These are phyloP conservation scores for Acestrorhynchus altus DNA, from an alignment of 2,797 vertebrate species.

Conservation along the genomic window DNA sequence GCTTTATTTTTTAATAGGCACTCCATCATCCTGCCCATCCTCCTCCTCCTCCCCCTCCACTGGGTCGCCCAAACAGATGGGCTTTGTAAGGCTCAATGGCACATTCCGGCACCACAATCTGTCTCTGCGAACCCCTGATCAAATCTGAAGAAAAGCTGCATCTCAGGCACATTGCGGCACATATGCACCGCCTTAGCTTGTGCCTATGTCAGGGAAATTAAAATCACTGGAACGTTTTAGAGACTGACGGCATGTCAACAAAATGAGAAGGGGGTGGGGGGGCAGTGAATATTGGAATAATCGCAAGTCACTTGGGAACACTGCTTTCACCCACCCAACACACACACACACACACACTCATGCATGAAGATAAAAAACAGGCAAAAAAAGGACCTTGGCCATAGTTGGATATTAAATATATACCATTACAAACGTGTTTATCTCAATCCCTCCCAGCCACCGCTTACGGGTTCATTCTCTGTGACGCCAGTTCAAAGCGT, in stretches of 20 bases:
- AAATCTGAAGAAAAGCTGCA: constrained; percentile 65
- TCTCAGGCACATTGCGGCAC: constrained; percentile 59
- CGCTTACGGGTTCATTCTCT: constrained; percentile 68
- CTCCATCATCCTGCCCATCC: constrained; percentile 79
- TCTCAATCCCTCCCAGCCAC: constrained; percentile 72
- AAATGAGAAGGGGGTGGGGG: constrained; percentile 46
- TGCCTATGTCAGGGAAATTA: constrained; percentile 69
- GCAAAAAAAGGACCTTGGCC: constrained; percentile 59
- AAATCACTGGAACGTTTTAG: constrained; percentile 69
- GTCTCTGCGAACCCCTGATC: constrained; percentile 69
- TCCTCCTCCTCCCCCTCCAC: constrained; percentile 50
- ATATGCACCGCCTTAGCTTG: constrained; percentile 65
- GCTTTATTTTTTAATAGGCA: constrained; percentile 81
- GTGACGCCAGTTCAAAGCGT: constrained; percentile 78
- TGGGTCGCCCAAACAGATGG: constrained; percentile 77
- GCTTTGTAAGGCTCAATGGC: constrained; percentile 79
- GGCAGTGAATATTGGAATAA: constrained; percentile 55
- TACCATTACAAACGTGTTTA: constrained; percentile 83
- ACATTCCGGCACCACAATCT: constrained; percentile 80
- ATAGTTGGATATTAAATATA: constrained; percentile 78
- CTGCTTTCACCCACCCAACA: constrained; percentile 46
- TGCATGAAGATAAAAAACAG: constrained; percentile 61
- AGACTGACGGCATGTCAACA: constrained; percentile 73
- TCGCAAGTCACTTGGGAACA: constrained; percentile 61
- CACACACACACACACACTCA: constrained; percentile 8